Evolutionary conservation across 2,797 vertebrate species (phyloP).

Genomic region (Gymnoscopelus microlampas): DNA sequence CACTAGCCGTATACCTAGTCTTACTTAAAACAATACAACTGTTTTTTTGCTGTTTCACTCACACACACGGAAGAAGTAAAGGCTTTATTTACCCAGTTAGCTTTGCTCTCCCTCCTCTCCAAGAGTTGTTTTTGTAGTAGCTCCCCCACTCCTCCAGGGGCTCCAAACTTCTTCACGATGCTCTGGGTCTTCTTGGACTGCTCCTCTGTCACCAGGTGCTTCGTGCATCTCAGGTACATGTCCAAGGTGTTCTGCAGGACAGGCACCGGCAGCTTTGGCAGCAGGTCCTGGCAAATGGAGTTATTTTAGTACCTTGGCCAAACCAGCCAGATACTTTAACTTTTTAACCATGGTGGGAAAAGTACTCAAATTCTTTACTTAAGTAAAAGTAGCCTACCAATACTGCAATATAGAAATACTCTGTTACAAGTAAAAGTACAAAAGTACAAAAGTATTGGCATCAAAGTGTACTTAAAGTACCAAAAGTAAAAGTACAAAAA

Average conservation of each 20-base stretch:
- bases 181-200: slow-evolving; percentile 86
- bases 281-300: slow-evolving; percentile 74
- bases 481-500: too few species aligned
- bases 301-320: too few species aligned
- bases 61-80: not conserved
- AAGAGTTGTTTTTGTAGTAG: slow-evolving; percentile 87
- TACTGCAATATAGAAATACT: too few species aligned
- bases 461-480: too few species aligned
- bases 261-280: slow-evolving; percentile 93
- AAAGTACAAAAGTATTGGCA: too few species aligned
- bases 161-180: slow-evolving; percentile 85
- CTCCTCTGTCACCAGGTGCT: slow-evolving; percentile 89
- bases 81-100: slow-evolving; percentile 89
- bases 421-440: too few species aligned
- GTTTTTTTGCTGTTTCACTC: not conserved
- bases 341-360: too few species aligned
- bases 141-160: slow-evolving; percentile 88
- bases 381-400: too few species aligned
- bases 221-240: slow-evolving; percentile 88
- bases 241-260: slow-evolving; percentile 87
- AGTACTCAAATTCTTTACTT: too few species aligned
- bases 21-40: not conserved
- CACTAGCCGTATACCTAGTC: too few species aligned
- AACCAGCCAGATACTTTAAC: too few species aligned
- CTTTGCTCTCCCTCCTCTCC: slow-evolving; percentile 83